Percentiles rank a stretch among this genome's conserved stretches.
Evolutionary conservation across 2,888 invertebrate species (phyloP).

Genomic region (Pteria penguin): DNA sequence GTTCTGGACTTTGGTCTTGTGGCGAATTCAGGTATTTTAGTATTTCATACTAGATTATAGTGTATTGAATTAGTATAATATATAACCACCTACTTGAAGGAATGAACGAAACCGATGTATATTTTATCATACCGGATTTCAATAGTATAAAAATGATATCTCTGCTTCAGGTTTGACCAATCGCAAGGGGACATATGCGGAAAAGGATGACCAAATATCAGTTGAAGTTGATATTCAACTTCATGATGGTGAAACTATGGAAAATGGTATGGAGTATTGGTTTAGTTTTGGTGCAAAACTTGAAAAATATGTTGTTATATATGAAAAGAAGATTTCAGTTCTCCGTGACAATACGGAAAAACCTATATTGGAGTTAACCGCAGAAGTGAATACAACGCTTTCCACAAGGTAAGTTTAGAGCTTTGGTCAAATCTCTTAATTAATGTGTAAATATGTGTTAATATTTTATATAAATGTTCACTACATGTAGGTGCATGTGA

Average conservation of each 20-base stretch:
- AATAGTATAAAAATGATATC: no score
- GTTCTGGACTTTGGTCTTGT: constrained; percentile 66
- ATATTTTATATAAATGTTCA: no score
- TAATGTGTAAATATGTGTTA: no score
- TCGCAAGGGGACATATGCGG: constrained; percentile 23
- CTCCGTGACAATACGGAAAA: constrained; percentile 55
- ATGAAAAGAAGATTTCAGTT: constrained; percentile 55
- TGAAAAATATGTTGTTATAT: constrained; percentile 55
- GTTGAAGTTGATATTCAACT: constrained; percentile 66
- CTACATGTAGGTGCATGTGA: no score
- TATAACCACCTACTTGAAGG: no score
- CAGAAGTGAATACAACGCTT: constrained; percentile 39
- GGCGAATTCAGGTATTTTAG: constrained; percentile 70
- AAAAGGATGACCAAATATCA: constrained; percentile 59
- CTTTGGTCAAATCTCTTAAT: no score
- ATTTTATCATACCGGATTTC: no score
- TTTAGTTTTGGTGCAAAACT: constrained; percentile 65
- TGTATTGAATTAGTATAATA: no score
- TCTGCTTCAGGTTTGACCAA: constrained; percentile 61
- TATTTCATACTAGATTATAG: no score
- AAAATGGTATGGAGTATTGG: constrained; percentile 41
- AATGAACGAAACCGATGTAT: no score
- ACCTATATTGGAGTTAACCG: constrained; percentile 59
- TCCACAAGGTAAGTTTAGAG: constrained; percentile 50
- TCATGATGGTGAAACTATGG: constrained; percentile 63